phyloP scores from a whole-genome alignment of 2,797 vertebrate genomes.

The Amphiprion clarkii region DNA sequence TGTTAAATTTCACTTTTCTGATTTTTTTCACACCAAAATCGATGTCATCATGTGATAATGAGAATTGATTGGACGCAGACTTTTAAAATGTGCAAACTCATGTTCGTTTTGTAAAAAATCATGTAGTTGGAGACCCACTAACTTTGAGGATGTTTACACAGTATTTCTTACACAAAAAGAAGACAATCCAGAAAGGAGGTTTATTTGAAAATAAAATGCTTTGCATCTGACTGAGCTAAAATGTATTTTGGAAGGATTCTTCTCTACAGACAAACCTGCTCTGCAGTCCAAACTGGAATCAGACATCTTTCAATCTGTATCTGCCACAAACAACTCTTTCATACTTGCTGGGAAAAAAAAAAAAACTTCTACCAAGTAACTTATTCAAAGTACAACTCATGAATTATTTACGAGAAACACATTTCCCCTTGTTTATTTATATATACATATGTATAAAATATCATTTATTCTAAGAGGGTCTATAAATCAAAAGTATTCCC shows the following conservation, averaged over 20 bases:
- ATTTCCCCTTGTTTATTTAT: conserved; percentile 88
- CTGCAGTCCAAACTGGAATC: conserved; percentile 25
- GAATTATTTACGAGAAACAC: conserved; percentile 86
- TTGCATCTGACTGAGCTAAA: conserved; percentile 17
- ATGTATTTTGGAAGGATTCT: conserved; percentile 19
- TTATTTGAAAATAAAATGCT: conserved; percentile 9
- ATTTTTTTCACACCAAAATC: conserved; percentile 17
- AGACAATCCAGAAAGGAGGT: not conserved
- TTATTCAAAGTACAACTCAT: conserved; percentile 82
- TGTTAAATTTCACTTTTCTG: conserved; percentile 1
- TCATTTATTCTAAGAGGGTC: conserved; percentile 90
- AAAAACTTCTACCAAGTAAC: conserved; percentile 75
- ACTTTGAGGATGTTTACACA: not conserved
- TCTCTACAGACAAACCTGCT: conserved; percentile 18
- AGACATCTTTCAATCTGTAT: conserved; percentile 43
- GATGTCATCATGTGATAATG: conserved; percentile 26
- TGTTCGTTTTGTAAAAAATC: conserved; percentile 16
- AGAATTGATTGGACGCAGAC: not conserved
- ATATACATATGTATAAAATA: conserved; percentile 90
- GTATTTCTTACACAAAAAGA: not conserved
- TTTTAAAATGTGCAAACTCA: conserved; percentile 16
- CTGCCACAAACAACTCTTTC: conserved; percentile 44
- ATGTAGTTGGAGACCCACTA: not conserved
- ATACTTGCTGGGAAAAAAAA: conserved; percentile 31
- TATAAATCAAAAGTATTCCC: conserved; percentile 90